A percentile compares a stretch with the other conserved stretches of the same genome.
phyloP scores from a whole-genome alignment of 2,797 vertebrate species.

The Neopelma chrysocephalum region DNA sequence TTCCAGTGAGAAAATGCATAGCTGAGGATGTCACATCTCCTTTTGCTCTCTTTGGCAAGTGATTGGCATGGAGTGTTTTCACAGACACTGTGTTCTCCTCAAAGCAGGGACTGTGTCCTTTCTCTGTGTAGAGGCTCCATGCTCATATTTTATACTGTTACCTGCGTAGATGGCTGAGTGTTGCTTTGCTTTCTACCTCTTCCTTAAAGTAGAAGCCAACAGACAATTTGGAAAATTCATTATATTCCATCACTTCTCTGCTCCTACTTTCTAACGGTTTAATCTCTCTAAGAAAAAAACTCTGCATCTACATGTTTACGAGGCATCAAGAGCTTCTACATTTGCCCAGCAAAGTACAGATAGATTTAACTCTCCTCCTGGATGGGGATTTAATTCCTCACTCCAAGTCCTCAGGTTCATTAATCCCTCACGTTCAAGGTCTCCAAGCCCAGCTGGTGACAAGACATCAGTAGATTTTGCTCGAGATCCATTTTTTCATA shows the following conservation, averaged over 20 bases:
- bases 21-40: background rate
- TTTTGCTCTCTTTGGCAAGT: background rate
- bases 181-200: background rate
- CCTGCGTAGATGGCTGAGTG: no score
- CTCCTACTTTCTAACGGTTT: background rate
- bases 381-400: background rate
- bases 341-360: background rate
- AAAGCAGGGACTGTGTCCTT: background rate
- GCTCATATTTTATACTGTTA: no score
- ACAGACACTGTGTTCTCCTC: background rate
- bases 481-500: background rate
- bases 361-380: background rate
- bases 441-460: background rate
- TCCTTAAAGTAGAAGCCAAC: background rate
- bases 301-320: background rate
- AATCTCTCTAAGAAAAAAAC: background rate
- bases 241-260: background rate
- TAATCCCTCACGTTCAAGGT: background rate
- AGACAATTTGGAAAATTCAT: background rate
- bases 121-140: background rate
- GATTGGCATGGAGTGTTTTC: background rate
- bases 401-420: background rate
- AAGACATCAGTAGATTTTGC: background rate
- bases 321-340: background rate
- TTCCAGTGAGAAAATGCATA: background rate